Base-by-base conservation (phyloP, 2,797 vertebrate genomes). In the Mallotus villosus region DNA sequence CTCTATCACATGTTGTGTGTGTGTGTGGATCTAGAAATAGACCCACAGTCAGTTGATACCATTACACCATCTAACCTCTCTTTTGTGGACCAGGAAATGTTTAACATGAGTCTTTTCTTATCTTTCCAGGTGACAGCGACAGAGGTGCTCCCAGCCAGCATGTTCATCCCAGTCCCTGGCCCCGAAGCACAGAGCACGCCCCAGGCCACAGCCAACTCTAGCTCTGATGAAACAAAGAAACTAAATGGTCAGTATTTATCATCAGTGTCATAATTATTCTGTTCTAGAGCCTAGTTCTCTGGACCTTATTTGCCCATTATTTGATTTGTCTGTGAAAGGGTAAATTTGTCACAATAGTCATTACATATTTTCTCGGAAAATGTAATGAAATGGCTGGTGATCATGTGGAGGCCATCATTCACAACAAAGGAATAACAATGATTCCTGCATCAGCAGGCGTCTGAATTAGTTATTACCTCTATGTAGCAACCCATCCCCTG, bases 61-160 rank as follows among this genome's bases (percentile, higher is more conserved):
- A 5, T 55, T 55, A 55, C 19, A 55, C 51, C 49, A 51, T 14
- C 12, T 51, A 51, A 51, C 49, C 12, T 51, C 16, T 55, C 16
- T 55, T n/a, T 19, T 55, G 6, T 55, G 25, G 68, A 72, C 14
- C 0, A 68, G 7, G 75, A 32, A 8, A 22, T 82, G 22, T 55
- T 73, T 83, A 72, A 80, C 71, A 11, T 46, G 51, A 68, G 14
- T 71, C 4, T 21, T 82, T 32, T 2, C 82, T 83, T 89, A 79
- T 89, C 79, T 80, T 86, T 84, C 76, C 91, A 99, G 98, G 97
- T 99, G 91, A 95, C 97, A 55, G 92, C 96, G 68, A 95, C 95
- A 49, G 98, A 99, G 89, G 95, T 94, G 81, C 93, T 99, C 94
- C 98, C 97, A 88, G 97, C 94, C 84, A 98, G 95, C 87, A 97